Conservation (phyloP, 2,888 invertebrate genomes). For the Quadroppia sp. region DNA sequence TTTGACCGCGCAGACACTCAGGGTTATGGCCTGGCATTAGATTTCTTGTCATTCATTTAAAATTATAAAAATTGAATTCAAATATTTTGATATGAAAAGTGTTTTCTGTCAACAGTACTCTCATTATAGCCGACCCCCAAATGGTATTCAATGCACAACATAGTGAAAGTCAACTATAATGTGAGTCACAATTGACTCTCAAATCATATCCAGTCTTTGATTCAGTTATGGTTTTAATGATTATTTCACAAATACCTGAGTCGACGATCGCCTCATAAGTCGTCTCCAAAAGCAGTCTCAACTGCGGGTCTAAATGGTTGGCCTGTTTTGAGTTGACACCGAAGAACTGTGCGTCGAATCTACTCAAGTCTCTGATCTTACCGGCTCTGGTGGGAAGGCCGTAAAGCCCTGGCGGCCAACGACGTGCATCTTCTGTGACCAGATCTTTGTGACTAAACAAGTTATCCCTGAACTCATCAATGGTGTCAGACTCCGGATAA, state of each 20-base stretch:
- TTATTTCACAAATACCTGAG: constrained; percentile 57
- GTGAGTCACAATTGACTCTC: no score
- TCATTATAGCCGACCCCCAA: no score
- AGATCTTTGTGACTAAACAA: constrained; percentile 86
- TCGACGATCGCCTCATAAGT: constrained; percentile 87
- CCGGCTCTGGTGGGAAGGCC: constrained; percentile 31
- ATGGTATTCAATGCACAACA: no score
- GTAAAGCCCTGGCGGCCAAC: constrained; percentile 71
- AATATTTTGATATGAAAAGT: no score
- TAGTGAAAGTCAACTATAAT: no score
- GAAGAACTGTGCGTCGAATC: constrained; percentile 82
- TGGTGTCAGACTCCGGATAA: constrained; percentile 80
- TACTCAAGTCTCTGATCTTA: constrained; percentile 61
- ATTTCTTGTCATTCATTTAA: no score
- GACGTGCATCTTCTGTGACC: constrained; percentile 78
- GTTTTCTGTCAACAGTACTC: no score
- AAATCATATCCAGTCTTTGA: no score
- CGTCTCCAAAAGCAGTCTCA: constrained; percentile 78
- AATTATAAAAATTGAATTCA: no score
- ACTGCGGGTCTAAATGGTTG: constrained; percentile 83
- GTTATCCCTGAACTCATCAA: constrained; percentile 87
- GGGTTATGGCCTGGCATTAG: constrained; percentile 47
- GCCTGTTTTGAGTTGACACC: constrained; percentile 86
- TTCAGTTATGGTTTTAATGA: no score
- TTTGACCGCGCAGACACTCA: constrained; percentile 52